Conservation (phyloP, 2,888 invertebrate genomes). For the Volucella bombylans region DNA sequence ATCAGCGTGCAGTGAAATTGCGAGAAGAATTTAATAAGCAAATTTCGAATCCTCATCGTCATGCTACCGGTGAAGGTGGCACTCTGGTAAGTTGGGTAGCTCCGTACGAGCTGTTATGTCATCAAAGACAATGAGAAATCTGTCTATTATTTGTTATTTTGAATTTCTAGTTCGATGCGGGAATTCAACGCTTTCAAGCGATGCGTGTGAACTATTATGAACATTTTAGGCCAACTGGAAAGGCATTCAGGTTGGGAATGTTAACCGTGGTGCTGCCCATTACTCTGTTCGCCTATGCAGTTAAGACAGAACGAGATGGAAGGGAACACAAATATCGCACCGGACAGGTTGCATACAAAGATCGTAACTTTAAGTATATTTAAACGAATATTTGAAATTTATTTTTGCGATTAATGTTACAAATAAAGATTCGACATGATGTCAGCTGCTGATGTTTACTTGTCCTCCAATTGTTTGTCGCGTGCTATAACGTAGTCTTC, state of each 20-base stretch:
- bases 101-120: conserved; percentile 79
- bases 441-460: conserved; percentile 83
- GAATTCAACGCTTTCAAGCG: conserved; percentile 88
- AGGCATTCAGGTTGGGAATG: conserved; percentile 84
- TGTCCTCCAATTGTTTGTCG: conserved; percentile 95
- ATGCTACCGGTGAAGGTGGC: conserved; percentile 87
- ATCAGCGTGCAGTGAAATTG: conserved; percentile 79
- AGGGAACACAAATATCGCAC: conserved; percentile 85
- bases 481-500: conserved; percentile 95
- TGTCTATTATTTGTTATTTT: conserved; percentile 78
- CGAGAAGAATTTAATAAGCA: conserved; percentile 89
- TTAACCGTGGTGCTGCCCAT: conserved; percentile 85
- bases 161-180: conserved; percentile 89
- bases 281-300: conserved; percentile 83
- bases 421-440: conserved; percentile 54
- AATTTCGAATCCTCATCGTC: conserved; percentile 87
- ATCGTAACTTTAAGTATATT: conserved; percentile 87
- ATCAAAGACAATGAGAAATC: conserved; percentile 74
- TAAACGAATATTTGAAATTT: conserved; percentile 80
- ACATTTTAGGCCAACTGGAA: conserved; percentile 87
- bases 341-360: conserved; percentile 90
- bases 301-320: conserved; percentile 84
- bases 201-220: conserved; percentile 87
- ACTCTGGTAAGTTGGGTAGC: conserved; percentile 86
- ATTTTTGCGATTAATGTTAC: conserved; percentile 28